Percentiles rank a stretch among this genome's conserved stretches.
Evolutionary conservation across 1,140 invertebrate genomes (phyloP).

Genomic region (Onthophagus taurus): DNA sequence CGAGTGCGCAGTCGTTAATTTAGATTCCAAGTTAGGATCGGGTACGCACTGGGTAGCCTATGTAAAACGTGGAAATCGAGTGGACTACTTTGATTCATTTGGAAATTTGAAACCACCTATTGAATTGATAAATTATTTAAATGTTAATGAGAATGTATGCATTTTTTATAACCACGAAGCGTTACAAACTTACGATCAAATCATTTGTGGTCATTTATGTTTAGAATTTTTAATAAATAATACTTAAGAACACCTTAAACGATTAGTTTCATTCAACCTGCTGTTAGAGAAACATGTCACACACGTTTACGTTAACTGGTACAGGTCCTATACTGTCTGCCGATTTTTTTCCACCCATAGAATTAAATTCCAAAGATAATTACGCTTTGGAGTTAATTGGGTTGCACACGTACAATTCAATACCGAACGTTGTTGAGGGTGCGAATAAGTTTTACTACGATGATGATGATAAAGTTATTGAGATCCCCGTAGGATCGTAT

Average conservation of each 20-base stretch:
- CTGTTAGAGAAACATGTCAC: slow-evolving; percentile 9
- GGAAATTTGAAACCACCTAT: slow-evolving; percentile 13
- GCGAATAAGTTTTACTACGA: slow-evolving; percentile 34
- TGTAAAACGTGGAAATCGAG: not conserved
- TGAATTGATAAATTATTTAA: slow-evolving; percentile 7
- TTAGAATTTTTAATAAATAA: slow-evolving; percentile 4
- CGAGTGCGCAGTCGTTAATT: slow-evolving; percentile 13
- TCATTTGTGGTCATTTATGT: slow-evolving; percentile 12
- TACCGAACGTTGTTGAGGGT: slow-evolving; percentile 29
- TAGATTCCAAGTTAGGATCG: not conserved
- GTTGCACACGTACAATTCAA: slow-evolving; percentile 34
- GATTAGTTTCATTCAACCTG: not conserved
- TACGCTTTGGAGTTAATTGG: slow-evolving; percentile 30
- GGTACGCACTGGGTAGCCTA: slow-evolving; percentile 12
- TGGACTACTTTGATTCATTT: slow-evolving; percentile 13
- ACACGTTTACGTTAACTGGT: slow-evolving; percentile 9
- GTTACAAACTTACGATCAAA: slow-evolving; percentile 5
- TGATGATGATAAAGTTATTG: slow-evolving; percentile 24
- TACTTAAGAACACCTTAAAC: not conserved
- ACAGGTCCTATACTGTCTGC: slow-evolving; percentile 1
- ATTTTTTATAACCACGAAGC: slow-evolving; percentile 9
- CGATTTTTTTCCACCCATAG: slow-evolving; percentile 11
- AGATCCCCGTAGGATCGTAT: slow-evolving; percentile 32
- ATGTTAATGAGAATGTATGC: not conserved
- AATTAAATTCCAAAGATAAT: slow-evolving; percentile 12